Evolutionary conservation across 1,140 invertebrate species (phyloP).

Genomic region (Aricia agestis): DNA sequence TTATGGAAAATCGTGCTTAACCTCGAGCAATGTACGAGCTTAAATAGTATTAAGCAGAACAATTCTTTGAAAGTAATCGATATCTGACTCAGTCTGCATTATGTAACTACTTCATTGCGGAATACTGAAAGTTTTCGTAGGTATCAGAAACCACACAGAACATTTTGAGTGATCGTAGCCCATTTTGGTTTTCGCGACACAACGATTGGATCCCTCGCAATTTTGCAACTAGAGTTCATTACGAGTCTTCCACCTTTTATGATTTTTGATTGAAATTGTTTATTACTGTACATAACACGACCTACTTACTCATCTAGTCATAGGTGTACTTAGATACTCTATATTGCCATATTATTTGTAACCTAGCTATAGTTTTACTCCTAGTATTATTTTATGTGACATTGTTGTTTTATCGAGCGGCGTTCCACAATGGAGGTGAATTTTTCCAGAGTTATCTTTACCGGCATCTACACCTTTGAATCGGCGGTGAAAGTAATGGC

Average conservation of each 20-base stretch:
- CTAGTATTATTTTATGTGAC: conserved; percentile 43
- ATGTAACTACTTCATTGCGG: conserved; percentile 32
- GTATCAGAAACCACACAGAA: conserved; percentile 9
- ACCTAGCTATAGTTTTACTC: conserved; percentile 30
- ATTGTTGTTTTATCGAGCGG: conserved; percentile 62
- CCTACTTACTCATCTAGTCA: conserved; percentile 39
- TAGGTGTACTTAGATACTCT: conserved; percentile 42
- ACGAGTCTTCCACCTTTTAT: conserved; percentile 11
- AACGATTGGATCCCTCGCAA: conserved; percentile 20
- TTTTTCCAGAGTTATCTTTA: conserved; percentile 97
- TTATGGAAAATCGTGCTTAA: conserved; percentile 16
- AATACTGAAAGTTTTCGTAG: conserved; percentile 22
- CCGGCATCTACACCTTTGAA: conserved; percentile 99
- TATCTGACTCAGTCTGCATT: conserved; percentile 29
- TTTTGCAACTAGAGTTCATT: conserved; percentile 22
- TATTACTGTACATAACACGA: conserved; percentile 15
- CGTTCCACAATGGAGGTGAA: conserved; percentile 72
- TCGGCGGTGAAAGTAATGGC: conserved; percentile 99
- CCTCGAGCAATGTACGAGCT: conserved; percentile 7
- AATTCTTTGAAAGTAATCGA: conserved; percentile 19
- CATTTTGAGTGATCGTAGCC: conserved; percentile 17
- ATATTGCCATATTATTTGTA: conserved; percentile 34
- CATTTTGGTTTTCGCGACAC: conserved; percentile 30
- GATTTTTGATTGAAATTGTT: conserved; percentile 8
- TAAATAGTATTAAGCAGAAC: conserved; percentile 12